A percentile compares a stretch with the other conserved stretches of the same genome.
These are phyloP conservation scores for Podiceps cristatus DNA, from an alignment of 2,113 vertebrate species.

Conservation along the genomic window DNA sequence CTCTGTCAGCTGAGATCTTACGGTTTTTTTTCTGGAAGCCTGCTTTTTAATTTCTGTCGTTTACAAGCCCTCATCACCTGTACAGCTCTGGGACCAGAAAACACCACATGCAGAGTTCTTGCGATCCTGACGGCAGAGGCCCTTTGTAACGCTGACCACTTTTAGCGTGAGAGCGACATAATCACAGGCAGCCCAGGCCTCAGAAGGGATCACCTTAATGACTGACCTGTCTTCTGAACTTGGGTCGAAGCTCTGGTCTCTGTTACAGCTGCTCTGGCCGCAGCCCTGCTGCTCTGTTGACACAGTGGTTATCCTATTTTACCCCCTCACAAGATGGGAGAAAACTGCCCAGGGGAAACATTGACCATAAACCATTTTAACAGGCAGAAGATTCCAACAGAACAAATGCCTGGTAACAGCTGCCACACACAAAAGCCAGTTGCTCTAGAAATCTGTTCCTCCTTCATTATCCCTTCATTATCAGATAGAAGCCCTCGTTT, in stretches of 20 bases:
- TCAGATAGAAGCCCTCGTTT: background rate
- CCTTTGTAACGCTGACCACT: rapidly evolving
- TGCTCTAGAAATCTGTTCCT: background rate
- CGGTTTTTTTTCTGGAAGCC: background rate
- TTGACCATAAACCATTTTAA: background rate
- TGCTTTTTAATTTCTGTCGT: background rate
- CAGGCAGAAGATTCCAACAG: background rate
- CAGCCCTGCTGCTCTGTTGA: background rate
- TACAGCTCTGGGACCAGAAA: background rate
- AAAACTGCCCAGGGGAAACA: background rate
- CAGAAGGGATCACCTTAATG: background rate
- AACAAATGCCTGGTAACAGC: background rate
- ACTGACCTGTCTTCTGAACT: background rate
- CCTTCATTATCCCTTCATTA: background rate
- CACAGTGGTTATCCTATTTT: background rate
- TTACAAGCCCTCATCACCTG: background rate
- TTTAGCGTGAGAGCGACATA: background rate
- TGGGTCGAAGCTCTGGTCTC: background rate
- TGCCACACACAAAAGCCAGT: background rate
- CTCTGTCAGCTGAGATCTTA: background rate
- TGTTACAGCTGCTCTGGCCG: background rate
- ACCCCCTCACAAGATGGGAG: background rate
- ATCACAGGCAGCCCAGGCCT: background rate
- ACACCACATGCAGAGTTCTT: background rate
- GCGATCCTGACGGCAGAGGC: background rate